Evolutionary conservation across 2,113 vertebrate species (phyloP).

Genomic region (Campylorhamphus procurvoides): DNA sequence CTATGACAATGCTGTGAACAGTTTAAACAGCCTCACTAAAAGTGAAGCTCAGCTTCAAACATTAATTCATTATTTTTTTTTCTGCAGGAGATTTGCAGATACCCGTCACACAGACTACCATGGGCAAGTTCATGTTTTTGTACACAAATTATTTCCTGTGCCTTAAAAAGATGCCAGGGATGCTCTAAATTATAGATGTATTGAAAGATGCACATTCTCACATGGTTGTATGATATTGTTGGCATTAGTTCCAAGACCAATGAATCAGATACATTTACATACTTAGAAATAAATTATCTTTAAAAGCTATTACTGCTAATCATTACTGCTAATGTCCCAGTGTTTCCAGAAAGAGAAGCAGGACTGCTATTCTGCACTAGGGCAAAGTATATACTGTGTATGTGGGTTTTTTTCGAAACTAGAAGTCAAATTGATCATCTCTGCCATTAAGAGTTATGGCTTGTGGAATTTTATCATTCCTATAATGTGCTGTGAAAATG

Average conservation of each 20-base stretch:
- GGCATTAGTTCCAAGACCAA: background rate
- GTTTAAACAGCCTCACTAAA: background rate
- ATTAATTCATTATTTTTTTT: background rate
- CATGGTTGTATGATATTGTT: background rate
- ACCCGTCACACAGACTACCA: background rate
- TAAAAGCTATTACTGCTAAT: conserved; percentile 27
- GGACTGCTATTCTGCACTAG: background rate
- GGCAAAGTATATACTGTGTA: background rate
- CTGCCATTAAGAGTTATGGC: conserved; percentile 54
- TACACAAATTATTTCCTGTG: background rate
- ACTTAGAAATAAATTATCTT: conserved; percentile 25
- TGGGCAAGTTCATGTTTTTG: background rate
- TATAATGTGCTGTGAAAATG: conserved; percentile 49
- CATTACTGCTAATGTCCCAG: background rate
- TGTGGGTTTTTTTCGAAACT: background rate
- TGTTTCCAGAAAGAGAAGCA: background rate
- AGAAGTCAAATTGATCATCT: conserved; percentile 51
- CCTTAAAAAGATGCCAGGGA: background rate
- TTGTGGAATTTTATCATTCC: conserved; percentile 50
- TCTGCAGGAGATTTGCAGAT: background rate
- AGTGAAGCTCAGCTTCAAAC: background rate
- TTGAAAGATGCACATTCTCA: background rate
- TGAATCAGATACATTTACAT: conserved; percentile 6
- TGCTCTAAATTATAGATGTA: background rate
- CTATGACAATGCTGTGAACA: background rate